Base-by-base conservation (phyloP, 2,113 vertebrate genomes). In the Suncus etruscus region DNA sequence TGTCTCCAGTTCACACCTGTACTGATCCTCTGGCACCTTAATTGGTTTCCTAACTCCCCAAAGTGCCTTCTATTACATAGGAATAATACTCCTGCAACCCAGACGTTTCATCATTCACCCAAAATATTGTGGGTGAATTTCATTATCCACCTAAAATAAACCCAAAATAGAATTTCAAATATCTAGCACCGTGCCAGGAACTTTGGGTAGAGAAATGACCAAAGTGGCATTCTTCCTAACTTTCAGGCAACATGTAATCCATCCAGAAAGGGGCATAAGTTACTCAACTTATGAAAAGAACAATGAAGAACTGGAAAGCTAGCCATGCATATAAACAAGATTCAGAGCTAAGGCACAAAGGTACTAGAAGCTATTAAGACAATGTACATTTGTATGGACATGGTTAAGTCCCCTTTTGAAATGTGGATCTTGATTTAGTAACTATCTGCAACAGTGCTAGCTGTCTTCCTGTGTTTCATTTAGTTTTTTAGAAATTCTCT, bases 31-130 rank as follows among this genome's bases (percentile, higher is more conserved):
- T 50, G 22, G 29, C 65, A n/a, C 80, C 68, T 54, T 82, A 94
- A 92, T 12, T 92, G 85, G 69, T 76, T 72, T 89, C 66, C 27
- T 32, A 93, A 50, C 54, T 91, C 82, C 81, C 29, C 63, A 86
- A 78, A 22, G 72, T 54, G 79, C 50, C 81, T 83, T 82, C 39
- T 83, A 63, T 31, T 76, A 91, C 15, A 4, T 83, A 83, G 15
- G 54, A 58, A 29, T 78, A 82, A 93, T 75, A 79, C 65, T 84
- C 82, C 63, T 11, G 1, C 79, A 82, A 73, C 12, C 11, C 9
- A 86, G 25, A 0, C 84, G 54, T 87, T 87, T 90, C 68, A 84
- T 90, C 83, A 70, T 69, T 82, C 58, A 51, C 54, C 65, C 47
- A 80, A 92, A 90, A 87, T 65, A 39, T 39, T 39, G 39, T 39